These are phyloP conservation scores for Dicyema japonicum DNA, from an alignment of 1,140 invertebrate genomes.

Conservation along the genomic window DNA sequence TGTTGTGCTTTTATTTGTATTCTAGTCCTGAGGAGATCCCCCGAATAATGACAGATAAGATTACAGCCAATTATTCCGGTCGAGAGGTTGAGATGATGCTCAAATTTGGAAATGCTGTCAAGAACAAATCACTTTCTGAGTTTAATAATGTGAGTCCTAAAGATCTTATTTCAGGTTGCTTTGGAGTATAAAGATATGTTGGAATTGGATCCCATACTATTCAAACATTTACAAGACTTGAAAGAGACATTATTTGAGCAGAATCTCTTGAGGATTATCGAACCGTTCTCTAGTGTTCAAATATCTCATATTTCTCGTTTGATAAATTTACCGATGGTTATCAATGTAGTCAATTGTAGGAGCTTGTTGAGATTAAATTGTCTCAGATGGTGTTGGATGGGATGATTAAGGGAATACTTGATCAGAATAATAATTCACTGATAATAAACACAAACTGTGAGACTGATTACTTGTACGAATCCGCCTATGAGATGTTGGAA, in stretches of 20 bases:
- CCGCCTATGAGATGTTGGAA: no score
- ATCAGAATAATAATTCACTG: slow-evolving; percentile 79
- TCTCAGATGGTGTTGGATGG: slow-evolving; percentile 98
- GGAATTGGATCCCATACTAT: slow-evolving; percentile 72
- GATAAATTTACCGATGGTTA: slow-evolving; percentile 39
- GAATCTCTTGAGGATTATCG: slow-evolving; percentile 84
- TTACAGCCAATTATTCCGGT: slow-evolving; percentile 74
- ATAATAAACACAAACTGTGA: slow-evolving; percentile 31
- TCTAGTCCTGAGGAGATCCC: slow-evolving; percentile 59
- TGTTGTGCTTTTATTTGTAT: slow-evolving; percentile 6
- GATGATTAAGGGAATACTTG: slow-evolving; percentile 61
- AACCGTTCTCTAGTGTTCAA: slow-evolving; percentile 84
- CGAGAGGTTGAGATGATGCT: slow-evolving; percentile 86
- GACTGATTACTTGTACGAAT: no score
- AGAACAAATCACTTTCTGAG: slow-evolving; percentile 70
- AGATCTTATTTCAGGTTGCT: slow-evolving; percentile 27
- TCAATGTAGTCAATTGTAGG: slow-evolving; percentile 25
- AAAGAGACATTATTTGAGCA: slow-evolving; percentile 97
- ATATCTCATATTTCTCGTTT: slow-evolving; percentile 42
- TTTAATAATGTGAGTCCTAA: slow-evolving; percentile 33
- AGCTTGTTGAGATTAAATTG: slow-evolving; percentile 78
- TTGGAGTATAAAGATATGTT: slow-evolving; percentile 53
- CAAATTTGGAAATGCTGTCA: slow-evolving; percentile 64
- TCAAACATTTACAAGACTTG: slow-evolving; percentile 66
- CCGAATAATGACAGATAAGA: slow-evolving; percentile 67